Evolutionary conservation across 1,140 invertebrate genomes (phyloP).

Genomic region (Akabosia matsudoensis): DNA sequence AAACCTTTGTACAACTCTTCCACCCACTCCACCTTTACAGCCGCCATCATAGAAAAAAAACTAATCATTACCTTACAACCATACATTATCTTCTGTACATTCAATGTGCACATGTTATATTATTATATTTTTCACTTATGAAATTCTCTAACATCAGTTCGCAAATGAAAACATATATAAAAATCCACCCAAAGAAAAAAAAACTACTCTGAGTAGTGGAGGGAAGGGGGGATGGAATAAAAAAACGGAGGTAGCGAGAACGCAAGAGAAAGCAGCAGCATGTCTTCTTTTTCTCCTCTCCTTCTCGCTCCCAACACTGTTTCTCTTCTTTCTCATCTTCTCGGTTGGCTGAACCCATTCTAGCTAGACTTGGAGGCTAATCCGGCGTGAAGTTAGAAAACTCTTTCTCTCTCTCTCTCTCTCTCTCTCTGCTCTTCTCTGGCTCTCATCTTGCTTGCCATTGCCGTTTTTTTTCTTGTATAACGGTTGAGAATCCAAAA

Average conservation of each 20-base stretch:
- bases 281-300: conserved; percentile 15
- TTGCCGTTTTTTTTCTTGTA: not conserved
- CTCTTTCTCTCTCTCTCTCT: conserved; percentile 8
- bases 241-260: too few relatives aligned
- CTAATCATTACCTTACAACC: too few relatives aligned
- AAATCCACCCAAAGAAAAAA: not conserved
- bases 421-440: not conserved
- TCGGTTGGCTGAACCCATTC: conserved; percentile 41
- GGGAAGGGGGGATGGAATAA: not conserved
- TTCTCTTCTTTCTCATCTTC: conserved; percentile 45
- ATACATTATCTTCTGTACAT: too few relatives aligned
- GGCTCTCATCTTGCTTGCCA: not conserved
- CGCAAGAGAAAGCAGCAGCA: not conserved
- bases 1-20: too few relatives aligned
- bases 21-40: too few relatives aligned
- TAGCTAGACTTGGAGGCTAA: conserved; percentile 45
- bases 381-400: conserved; percentile 47
- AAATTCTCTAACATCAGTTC: too few relatives aligned
- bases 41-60: too few relatives aligned
- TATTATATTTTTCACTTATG: too few relatives aligned
- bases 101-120: too few relatives aligned
- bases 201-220: not conserved
- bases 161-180: too few relatives aligned
- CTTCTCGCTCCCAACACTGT: conserved; percentile 17
- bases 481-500: not conserved